Percentiles rank a stretch among this genome's conserved stretches.
phyloP scores from a whole-genome alignment of 2,888 invertebrate genomes.

The Abscondita cerata region DNA sequence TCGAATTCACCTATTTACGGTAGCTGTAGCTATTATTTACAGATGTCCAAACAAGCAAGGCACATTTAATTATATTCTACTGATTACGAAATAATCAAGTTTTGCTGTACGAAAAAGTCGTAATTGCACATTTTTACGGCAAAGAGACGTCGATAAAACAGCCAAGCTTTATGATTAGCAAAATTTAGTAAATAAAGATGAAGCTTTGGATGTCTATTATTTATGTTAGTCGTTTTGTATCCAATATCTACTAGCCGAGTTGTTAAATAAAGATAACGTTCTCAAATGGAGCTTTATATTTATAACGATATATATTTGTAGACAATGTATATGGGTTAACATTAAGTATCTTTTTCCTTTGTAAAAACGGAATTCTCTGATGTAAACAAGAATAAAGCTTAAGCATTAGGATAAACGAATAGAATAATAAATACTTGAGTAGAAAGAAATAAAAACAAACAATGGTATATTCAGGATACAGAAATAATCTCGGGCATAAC shows the following conservation, averaged over 20 bases:
- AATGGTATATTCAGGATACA: constrained; percentile 40
- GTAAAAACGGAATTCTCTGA: constrained; percentile 10
- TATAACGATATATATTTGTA: constrained; percentile 9
- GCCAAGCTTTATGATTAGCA: no score
- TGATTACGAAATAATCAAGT: no score
- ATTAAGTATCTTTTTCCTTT: constrained; percentile 14
- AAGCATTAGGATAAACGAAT: constrained; percentile 17
- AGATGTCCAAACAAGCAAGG: no score
- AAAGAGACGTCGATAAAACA: no score
- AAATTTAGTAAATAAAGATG: no score
- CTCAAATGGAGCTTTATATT: constrained; percentile 9
- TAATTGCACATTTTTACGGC: no score
- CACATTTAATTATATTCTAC: no score
- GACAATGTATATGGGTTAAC: constrained; percentile 13
- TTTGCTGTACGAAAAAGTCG: no score
- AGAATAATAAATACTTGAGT: constrained; percentile 23
- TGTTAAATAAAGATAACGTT: constrained; percentile 11
- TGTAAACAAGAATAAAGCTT: constrained; percentile 23
- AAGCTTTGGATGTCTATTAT: no score
- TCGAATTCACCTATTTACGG: no score
- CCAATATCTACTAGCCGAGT: neutral
- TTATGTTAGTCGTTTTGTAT: neutral
- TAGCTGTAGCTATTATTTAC: no score
- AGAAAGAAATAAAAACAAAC: constrained; percentile 26
- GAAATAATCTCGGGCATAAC: constrained; percentile 54